Percentiles rank a stretch among this genome's conserved stretches.
Conservation (phyloP, 2,888 invertebrate species). For the Sphaeridia pumilis region DNA sequence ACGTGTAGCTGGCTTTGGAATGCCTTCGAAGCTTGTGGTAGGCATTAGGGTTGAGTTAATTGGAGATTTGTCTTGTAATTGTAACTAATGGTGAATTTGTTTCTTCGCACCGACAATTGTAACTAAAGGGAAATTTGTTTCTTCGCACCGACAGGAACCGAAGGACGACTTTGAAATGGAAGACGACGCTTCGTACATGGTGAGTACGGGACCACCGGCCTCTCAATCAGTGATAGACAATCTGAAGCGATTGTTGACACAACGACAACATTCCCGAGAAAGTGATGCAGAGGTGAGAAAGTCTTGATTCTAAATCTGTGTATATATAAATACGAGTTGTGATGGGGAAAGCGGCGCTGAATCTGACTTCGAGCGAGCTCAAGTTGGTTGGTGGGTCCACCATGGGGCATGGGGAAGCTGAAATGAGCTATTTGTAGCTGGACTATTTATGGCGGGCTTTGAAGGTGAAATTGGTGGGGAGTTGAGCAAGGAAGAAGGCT, state of each 20-base stretch:
- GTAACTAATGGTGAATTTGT: no score
- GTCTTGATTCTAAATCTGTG: neutral
- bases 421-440: neutral
- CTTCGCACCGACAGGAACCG: no score
- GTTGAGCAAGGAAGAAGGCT: neutral
- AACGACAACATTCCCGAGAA: conserved; percentile 36
- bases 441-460: neutral
- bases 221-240: conserved; percentile 35
- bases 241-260: conserved; percentile 31
- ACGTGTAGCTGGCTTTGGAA: no score
- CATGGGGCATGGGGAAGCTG: no score
- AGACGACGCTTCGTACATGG: conserved; percentile 7
- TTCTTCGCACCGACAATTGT: no score
- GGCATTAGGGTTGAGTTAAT: no score
- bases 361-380: no score
- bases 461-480: neutral
- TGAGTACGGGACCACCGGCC: conserved; percentile 30
- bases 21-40: no score
- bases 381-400: neutral
- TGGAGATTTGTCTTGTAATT: no score
- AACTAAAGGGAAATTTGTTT: no score
- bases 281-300: conserved; percentile 33
- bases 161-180: conserved; percentile 1
- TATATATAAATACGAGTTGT: neutral
- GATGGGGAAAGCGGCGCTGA: neutral